Percentiles rank a stretch among this genome's conserved stretches.
phyloP scores from a whole-genome alignment of 2,113 vertebrate genomes.

The Chamaetylas fuelleborni region DNA sequence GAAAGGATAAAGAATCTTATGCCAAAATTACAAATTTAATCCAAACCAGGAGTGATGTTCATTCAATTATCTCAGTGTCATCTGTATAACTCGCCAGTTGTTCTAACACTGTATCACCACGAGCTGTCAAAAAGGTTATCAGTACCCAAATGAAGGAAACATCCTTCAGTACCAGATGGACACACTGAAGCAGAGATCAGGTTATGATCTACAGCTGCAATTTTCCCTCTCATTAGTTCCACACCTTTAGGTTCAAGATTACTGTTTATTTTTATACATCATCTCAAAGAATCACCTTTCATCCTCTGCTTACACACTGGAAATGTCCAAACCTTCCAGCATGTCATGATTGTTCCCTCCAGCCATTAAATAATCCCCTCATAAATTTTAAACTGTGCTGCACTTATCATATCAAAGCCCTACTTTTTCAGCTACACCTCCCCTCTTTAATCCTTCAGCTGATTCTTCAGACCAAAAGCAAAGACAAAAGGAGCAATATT shows the following conservation, averaged over 20 bases:
- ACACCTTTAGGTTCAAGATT: not conserved
- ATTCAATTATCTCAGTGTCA: not conserved
- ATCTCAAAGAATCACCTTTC: not conserved
- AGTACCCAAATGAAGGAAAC: not conserved
- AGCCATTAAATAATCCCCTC: not conserved
- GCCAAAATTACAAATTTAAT: not conserved
- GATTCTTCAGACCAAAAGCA: not conserved
- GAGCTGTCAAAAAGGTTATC: not conserved
- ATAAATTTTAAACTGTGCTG: not conserved
- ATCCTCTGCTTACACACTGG: not conserved
- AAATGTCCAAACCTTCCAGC: not conserved
- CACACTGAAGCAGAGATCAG: not conserved
- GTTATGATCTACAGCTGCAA: not conserved
- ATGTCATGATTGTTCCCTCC: not conserved
- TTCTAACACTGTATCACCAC: not conserved
- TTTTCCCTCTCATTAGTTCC: not conserved
- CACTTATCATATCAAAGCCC: not conserved
- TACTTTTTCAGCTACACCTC: not conserved
- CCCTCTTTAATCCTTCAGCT: not conserved
- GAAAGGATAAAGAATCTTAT: not conserved
- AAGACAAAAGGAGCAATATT: not conserved
- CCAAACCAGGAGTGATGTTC: not conserved
- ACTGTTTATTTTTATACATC: not conserved
- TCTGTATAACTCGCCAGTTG: fast-evolving
- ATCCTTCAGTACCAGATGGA: not conserved